Base-by-base conservation (phyloP, 2,888 invertebrate genomes). In the Apomyelois bistriatella region DNA sequence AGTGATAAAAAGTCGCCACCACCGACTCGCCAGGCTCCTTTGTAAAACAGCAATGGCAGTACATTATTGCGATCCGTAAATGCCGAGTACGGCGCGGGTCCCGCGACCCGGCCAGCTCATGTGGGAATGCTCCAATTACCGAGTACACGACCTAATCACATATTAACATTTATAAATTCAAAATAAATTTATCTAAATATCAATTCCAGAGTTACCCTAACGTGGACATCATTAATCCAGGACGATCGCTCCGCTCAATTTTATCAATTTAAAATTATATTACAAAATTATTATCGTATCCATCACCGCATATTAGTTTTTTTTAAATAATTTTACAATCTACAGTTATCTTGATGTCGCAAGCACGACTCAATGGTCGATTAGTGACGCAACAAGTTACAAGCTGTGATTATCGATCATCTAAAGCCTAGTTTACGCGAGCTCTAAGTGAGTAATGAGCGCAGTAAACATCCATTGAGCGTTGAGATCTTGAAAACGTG, bases 191-290 rank as follows among this genome's bases (percentile, higher is more conserved):
- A 65, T 65, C 62, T 68, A 70, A 64, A 62, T 68, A 65, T 71
- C 70, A 71, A 71, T 71, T 70, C 71, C 71, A 67, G 58, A 59
- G 65, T 64, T 40, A 72, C 69, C 64, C 77, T 79, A 76, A 70
- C 53, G 60, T 74, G 76, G 75, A 76, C 76, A 73, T 63, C 54
- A 63, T 63, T 66, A 65, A 53, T 53, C 38, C 28, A 43, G 1
- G 43, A 43, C 48, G 40, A 9, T 47, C 46, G 56, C 48, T 13
- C 37, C 49, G 16, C 36, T 51, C 54, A 7, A 37, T 13, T 47
- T 38, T 13, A 48, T 54, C 47, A 58, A 50, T 59, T 53, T 54
- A 8, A 46, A 54, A 62, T 59, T 60, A 59, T 48, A 58, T 41
- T 57, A 59, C 52, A 54, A 53, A 58, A 53, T 63, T 64, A 66